A percentile compares a stretch with the other conserved stretches of the same genome.
Evolutionary conservation across 2,113 vertebrate genomes (phyloP).

Genomic region (Thermophis baileyi): DNA sequence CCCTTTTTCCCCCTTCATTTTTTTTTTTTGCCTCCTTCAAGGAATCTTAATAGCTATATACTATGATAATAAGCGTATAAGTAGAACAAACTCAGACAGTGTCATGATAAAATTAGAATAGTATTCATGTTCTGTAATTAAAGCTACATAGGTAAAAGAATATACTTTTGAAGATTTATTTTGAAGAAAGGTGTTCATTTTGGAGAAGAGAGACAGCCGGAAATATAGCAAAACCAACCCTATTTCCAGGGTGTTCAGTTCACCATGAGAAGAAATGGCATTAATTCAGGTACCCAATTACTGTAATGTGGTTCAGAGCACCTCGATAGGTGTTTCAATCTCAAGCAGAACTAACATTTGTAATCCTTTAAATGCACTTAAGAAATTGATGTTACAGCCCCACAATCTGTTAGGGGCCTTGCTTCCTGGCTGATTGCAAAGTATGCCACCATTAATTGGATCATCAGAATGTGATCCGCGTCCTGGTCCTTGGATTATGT

Average conservation of each 20-base stretch:
- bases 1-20: neutral
- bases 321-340: conserved; percentile 80
- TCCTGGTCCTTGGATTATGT: conserved; percentile 89
- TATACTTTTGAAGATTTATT: conserved; percentile 59
- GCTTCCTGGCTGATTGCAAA: conserved; percentile 85
- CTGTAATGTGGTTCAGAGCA: conserved; percentile 84
- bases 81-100: conserved; percentile 51
- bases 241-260: conserved; percentile 63
- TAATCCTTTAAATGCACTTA: conserved; percentile 99
- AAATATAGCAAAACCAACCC: conserved; percentile 61
- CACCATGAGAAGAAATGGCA: conserved; percentile 68
- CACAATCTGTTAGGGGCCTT: conserved; percentile 89
- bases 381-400: conserved; percentile 96
- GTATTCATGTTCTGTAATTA: conserved; percentile 64
- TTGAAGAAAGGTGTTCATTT: conserved; percentile 5
- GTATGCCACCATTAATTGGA: conserved; percentile 94
- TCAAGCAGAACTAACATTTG: conserved; percentile 83
- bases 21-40: conserved; percentile 6
- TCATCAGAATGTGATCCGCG: conserved; percentile 98
- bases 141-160: conserved; percentile 57
- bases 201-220: conserved; percentile 26
- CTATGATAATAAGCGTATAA: conserved; percentile 42
- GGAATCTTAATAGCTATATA: conserved; percentile 6
- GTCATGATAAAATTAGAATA: conserved; percentile 58
- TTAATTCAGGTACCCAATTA: conserved; percentile 86